Base-by-base conservation (phyloP, 30 jellyfish, hydroid and myxozoan species). In the Nemopilema nomurai region DNA sequence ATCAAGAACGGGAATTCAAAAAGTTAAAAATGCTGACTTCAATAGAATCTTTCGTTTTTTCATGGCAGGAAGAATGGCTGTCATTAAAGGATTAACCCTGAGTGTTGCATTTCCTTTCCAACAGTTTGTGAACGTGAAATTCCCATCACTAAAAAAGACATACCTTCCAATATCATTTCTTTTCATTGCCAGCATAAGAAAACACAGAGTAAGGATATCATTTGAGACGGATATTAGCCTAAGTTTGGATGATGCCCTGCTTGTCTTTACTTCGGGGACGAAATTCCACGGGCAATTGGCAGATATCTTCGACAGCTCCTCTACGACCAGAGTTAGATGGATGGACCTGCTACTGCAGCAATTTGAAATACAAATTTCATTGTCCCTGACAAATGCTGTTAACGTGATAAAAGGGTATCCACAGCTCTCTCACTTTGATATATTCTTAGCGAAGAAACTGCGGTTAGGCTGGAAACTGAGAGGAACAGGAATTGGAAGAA, bases 21-120 rank as follows among this genome's bases (percentile, higher is more conserved):
- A 71, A 62, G 93, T 91, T 25, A 85, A 85, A 28, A 91, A 85
- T 76, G 96, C 86, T 9, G 57, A 73, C 20, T 91, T 91, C 79
- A 91, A 91, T 31, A 62, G 67, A 49, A 96, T 67, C 21, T 87
- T 91, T n/a, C 84, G 97, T 7, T 71, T 92, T 26, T 80, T 91
- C 26, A 79, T 75, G 8, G 73, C 87, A 20, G 69, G 92, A n/a
- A 92, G 97, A 27, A 71, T 62, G 85, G 91, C 97, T 1, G 77
- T 91, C 33, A 73, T 68, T 13, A 91, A 69, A 33, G 97, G 97
- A 26, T 74, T 91, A 19, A 80, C 90, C 0, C 74, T 91, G 21
- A 66, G 73, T 71, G 93, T 81, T 3, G 89, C 77, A 57, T 80
- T 91, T 50, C 96, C 97, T 21, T 84, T 91, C 28, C 93, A 82